These are phyloP conservation scores for Onthophagus sagittarius DNA, from an alignment of 2,888 invertebrate species.

Conservation along the genomic window DNA sequence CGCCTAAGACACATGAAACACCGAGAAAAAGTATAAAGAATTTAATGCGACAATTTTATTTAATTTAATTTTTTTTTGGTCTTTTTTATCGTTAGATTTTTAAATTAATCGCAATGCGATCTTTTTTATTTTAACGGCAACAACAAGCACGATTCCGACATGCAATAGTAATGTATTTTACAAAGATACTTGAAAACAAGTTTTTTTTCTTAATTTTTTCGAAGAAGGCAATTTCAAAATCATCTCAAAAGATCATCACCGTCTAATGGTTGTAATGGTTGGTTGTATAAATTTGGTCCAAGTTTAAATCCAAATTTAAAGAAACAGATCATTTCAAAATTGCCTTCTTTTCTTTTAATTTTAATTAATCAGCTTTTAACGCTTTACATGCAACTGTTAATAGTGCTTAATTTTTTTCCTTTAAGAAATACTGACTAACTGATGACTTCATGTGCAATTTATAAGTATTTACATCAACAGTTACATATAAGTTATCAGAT, in stretches of 20 bases:
- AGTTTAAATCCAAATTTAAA: conserved; percentile 12
- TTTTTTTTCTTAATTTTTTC: conserved; percentile 23
- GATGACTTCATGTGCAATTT: conserved; percentile 17
- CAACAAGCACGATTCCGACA: conserved; percentile 44
- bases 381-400: conserved; percentile 19
- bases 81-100: conserved; percentile 37
- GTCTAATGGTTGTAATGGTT: conserved; percentile 9
- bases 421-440: conserved; percentile 10
- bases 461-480: conserved; percentile 18
- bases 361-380: neutral
- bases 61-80: conserved; percentile 6
- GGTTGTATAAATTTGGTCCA: conserved; percentile 24
- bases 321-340: neutral
- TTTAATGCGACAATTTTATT: conserved; percentile 30
- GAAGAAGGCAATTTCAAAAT: neutral
- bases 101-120: conserved; percentile 34
- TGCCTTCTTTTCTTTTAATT: neutral
- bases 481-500: conserved; percentile 14
- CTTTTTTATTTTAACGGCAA: conserved; percentile 40
- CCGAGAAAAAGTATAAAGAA: conserved; percentile 49
- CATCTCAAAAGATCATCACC: conserved; percentile 10
- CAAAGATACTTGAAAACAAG: conserved; percentile 33
- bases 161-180: conserved; percentile 39
- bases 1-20: conserved; percentile 43
- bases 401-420: conserved; percentile 5